Evolutionary conservation across 2,888 invertebrate genomes (phyloP), one percentile per base, ranked within the genome.

Genomic region (Thymelicus acteon): DNA sequence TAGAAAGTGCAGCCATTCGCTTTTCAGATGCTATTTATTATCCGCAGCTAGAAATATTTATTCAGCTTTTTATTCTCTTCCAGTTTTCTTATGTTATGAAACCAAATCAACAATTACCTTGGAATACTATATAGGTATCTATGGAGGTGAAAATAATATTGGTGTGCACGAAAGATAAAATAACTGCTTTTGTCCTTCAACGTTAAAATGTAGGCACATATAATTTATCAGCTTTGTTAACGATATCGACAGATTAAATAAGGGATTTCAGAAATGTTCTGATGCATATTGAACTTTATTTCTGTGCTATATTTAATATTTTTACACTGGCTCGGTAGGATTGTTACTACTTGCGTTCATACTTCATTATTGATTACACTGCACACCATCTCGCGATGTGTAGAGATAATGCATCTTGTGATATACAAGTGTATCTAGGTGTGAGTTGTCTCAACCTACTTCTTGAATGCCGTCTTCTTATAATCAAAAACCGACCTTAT

Each of bases 361-460:
- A 76, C 78, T 80, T 76, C 73, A 81, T 79, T 80, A 79, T 79
- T 76, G 77, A 78, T 76, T 78, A 78, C 71, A 72, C 64, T 78
- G 78, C 71, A 72, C 64, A 72, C 66, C 79, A 81, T 82, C 82
- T 83, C 79, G 76, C 69, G 57, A 63, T 77, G 79, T 79, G 82
- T 80, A 88, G 85, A 88, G 85, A 86, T 90, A 90, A 91, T 91
- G 89, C 89, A 88, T 87, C 89, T 90, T 87, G 88, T 92, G 88
- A 91, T 91, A 88, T 89, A 89, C 91, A 89, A 86, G 87, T 87
- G 85, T 90, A 87, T 83, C 85, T 87, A 87, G 86, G 87, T 85
- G 86, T 88, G 90, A 88, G 90, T 91, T 91, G 90, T 91, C 89
- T 92, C 92, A 92, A 92, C 93, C 92, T 92, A 92, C 92, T 90